Percentiles rank a stretch among this genome's conserved stretches.
phyloP scores from a whole-genome alignment of 2,797 vertebrate genomes.

The Gambelia wislizenii region DNA sequence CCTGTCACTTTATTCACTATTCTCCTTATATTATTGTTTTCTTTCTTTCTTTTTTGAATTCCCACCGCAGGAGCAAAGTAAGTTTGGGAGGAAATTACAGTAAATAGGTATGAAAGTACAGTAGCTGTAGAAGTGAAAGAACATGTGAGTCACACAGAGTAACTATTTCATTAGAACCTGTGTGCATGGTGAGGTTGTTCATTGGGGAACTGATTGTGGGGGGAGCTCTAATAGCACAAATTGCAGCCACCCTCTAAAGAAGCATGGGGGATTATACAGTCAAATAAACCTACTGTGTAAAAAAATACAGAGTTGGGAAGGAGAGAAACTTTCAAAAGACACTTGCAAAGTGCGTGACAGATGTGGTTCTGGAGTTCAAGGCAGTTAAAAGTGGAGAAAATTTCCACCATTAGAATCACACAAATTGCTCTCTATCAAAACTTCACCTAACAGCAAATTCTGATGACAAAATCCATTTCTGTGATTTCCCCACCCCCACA shows the following conservation, averaged over 20 bases:
- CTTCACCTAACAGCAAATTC: neutral
- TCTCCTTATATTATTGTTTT: neutral
- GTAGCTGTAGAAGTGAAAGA: neutral
- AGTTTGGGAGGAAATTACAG: conserved; percentile 13
- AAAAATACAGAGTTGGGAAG: neutral
- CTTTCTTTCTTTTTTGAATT: neutral
- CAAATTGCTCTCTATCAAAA: neutral
- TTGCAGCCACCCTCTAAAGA: neutral
- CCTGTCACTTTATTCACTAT: neutral
- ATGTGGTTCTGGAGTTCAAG: neutral
- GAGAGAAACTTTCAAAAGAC: conserved; percentile 1
- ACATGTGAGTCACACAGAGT: neutral
- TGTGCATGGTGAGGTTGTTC: conserved; percentile 1
- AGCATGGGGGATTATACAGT: neutral
- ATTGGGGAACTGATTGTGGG: conserved; percentile 13
- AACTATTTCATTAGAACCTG: conserved; percentile 24
- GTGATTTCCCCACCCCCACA: no score
- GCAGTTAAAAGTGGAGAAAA: neutral
- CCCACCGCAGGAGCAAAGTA: neutral
- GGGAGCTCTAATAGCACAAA: fast-evolving
- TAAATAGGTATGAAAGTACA: neutral
- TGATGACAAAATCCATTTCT: neutral
- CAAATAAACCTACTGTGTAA: neutral
- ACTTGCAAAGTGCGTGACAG: neutral
- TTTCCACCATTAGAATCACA: neutral